Percentiles rank a stretch among this genome's conserved stretches.
phyloP scores from a whole-genome alignment of 2,888 invertebrate genomes.

The Mechanitis mazaeus region DNA sequence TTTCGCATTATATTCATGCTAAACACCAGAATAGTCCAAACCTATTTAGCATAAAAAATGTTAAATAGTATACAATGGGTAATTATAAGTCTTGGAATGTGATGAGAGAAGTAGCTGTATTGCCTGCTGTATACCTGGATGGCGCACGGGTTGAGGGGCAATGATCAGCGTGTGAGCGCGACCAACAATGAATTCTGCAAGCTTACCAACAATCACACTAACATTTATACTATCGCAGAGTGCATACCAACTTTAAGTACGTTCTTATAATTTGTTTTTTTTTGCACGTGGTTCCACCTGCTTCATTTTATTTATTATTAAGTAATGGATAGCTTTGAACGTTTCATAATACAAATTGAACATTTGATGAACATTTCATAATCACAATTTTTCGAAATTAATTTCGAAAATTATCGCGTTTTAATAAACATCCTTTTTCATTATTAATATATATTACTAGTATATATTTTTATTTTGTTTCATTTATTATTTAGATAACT shows the following conservation, averaged over 20 bases:
- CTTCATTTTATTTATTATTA: too few relatives aligned
- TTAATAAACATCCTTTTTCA: too few relatives aligned
- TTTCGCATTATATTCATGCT: too few relatives aligned
- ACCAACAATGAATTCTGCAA: constrained; percentile 67
- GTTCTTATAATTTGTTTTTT: constrained; percentile 34
- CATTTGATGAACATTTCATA: too few relatives aligned
- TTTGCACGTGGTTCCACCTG: neutral
- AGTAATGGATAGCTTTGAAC: too few relatives aligned
- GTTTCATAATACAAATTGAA: too few relatives aligned
- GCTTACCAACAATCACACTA: constrained; percentile 63
- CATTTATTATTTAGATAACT: too few relatives aligned
- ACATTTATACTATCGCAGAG: constrained; percentile 42
- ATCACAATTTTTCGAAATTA: too few relatives aligned
- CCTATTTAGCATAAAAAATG: constrained; percentile 13
- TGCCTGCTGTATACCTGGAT: constrained; percentile 17
- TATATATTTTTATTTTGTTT: too few relatives aligned
- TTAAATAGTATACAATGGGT: constrained; percentile 7
- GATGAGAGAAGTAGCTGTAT: constrained; percentile 14
- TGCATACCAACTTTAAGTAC: constrained; percentile 50
- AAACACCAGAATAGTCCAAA: constrained; percentile 4
- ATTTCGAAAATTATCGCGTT: too few relatives aligned
- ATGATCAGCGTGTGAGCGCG: constrained; percentile 73
- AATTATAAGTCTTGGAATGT: constrained; percentile 2
- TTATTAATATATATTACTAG: too few relatives aligned
- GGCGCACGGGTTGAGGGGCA: constrained; percentile 50